A percentile compares a stretch with the other conserved stretches of the same genome.
phyloP scores from a whole-genome alignment of 2,888 invertebrate genomes.

The Dynastes tityus region DNA sequence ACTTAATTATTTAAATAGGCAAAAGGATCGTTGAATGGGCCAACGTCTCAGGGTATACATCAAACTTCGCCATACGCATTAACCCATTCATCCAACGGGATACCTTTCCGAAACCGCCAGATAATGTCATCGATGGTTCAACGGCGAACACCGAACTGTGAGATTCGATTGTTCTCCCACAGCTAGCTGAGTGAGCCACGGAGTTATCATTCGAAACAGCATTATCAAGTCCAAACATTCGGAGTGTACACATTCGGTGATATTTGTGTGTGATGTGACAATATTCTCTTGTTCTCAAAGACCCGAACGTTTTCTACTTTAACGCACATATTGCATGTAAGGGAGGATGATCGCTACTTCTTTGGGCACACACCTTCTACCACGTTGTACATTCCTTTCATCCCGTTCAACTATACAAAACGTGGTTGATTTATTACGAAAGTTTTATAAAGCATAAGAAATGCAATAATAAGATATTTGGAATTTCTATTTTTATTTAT shows the following conservation, averaged over 20 bases:
- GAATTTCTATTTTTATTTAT: no score
- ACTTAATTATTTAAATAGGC: slow-evolving; percentile 52
- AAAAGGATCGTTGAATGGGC: slow-evolving; percentile 39
- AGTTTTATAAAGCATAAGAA: no score
- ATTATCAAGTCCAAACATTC: slow-evolving; percentile 46
- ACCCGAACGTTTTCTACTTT: slow-evolving; percentile 37
- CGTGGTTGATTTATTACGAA: neutral
- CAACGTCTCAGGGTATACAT: slow-evolving; percentile 8
- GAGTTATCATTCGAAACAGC: slow-evolving; percentile 32
- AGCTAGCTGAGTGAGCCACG: slow-evolving; percentile 15
- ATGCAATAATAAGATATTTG: no score
- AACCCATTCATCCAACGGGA: slow-evolving; percentile 37
- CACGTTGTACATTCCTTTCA: neutral
- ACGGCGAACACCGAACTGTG: slow-evolving; percentile 28
- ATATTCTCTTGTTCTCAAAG: slow-evolving; percentile 40
- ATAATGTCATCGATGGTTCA: slow-evolving; percentile 35
- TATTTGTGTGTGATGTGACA: slow-evolving; percentile 29
- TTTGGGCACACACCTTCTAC: neutral
- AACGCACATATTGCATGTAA: neutral
- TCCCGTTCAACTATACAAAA: neutral
- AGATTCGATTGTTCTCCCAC: slow-evolving; percentile 24
- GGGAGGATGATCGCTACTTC: neutral
- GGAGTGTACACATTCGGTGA: slow-evolving; percentile 33
- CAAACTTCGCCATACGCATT: slow-evolving; percentile 10
- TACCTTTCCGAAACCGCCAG: slow-evolving; percentile 19